phyloP scores from a whole-genome alignment of 2,113 vertebrate species.

The Typhlomys cinereus region DNA sequence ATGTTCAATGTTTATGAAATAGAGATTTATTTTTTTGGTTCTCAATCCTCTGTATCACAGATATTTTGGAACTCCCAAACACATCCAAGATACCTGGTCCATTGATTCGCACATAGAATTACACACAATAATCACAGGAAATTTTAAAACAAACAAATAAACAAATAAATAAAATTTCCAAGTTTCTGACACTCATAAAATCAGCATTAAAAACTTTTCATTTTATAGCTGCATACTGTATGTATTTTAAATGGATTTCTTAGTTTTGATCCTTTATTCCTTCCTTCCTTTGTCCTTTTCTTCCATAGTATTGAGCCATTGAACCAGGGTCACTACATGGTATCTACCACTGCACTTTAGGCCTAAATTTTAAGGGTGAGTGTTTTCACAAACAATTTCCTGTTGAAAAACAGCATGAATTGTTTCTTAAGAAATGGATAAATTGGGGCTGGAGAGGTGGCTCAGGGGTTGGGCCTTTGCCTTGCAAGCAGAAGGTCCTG shows the following conservation, averaged over 20 bases:
- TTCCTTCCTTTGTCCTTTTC: background rate
- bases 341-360: background rate
- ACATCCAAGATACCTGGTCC: background rate
- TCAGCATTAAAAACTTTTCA: background rate
- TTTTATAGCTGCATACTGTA: background rate
- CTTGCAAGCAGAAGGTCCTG: too few species aligned
- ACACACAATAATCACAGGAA: background rate
- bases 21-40: background rate
- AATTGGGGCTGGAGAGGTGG: too few species aligned
- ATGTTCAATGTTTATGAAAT: background rate
- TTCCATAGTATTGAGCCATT: too few species aligned
- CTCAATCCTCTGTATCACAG: background rate
- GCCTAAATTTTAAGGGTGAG: background rate
- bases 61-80: background rate
- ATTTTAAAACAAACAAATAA: too few species aligned
- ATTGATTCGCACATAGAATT: background rate
- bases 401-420: too few species aligned
- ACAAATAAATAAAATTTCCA: background rate
- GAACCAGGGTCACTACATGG: background rate
- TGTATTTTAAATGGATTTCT: background rate
- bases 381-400: too few species aligned
- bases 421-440: too few species aligned
- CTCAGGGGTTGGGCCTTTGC: too few species aligned
- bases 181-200: rapidly evolving
- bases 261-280: background rate